Evolutionary conservation across 2,113 vertebrate species (phyloP), one percentile per base, ranked within the genome.

Genomic region (Gila orcuttii): DNA sequence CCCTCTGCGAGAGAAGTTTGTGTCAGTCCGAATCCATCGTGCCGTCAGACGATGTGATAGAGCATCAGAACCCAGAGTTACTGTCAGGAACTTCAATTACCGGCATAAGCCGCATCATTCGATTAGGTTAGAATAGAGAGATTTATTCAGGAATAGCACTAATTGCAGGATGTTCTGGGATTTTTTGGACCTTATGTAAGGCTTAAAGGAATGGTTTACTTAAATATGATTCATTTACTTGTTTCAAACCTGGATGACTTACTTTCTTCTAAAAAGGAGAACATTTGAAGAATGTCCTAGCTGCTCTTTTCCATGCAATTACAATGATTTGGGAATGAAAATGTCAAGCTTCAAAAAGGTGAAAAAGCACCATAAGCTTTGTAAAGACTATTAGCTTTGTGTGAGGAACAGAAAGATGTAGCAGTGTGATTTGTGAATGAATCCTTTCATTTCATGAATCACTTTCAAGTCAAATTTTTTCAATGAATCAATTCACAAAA

Each of bases 1-100:
- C 89, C 89, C 79, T 84, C 9, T 90, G 19, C 36, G 82, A 90
- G 89, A 89, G 88, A 93, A 88, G 90, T 90, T 74, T 75, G 64
- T 25, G 64, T 87, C 71, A 79, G 79, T 62, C 79, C 71, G 39
- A 76, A 83, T 60, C 60, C 50, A 66, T 73, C 78, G 74, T n/a
- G 39, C 75, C 31, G 9, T 66, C 55, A 84, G 15, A 28, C 39
- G 60, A 60, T 31, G 76, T 69, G 76, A 78, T 74, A 9, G 31
- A 59, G 62, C 68, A 81, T 86, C 81, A 76, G 28, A 82, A 71
- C 47, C 68, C 47, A 25, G 68, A 55, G 57, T 73, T 64, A 80
- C 82, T 79, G 62, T 68, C 55, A 25, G 64, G 69, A 79, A 85
- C 57, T 77, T 86, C 85, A 85, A 86, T 86, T 85, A 86, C 82